A percentile compares a stretch with the other conserved stretches of the same genome.
These are phyloP conservation scores for Ophonus ardosiacus DNA, from an alignment of 2,888 invertebrate species.

Conservation along the genomic window DNA sequence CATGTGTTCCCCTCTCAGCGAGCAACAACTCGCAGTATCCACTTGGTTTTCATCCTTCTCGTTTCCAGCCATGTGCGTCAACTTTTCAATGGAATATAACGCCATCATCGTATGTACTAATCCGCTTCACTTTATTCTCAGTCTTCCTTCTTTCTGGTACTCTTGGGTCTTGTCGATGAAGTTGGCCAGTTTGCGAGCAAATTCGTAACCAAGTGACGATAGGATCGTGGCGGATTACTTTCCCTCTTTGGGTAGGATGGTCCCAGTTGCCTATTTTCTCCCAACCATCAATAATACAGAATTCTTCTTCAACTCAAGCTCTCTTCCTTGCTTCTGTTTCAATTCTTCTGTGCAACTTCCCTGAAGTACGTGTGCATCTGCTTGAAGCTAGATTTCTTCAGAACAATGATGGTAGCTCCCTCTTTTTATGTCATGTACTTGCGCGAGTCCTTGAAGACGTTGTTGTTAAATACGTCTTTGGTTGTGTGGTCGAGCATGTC, in stretches of 20 bases:
- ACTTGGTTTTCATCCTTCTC: slow-evolving; percentile 99
- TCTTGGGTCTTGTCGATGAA: slow-evolving; percentile 93
- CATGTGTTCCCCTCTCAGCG: slow-evolving; percentile 97
- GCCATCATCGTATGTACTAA: slow-evolving; percentile 98
- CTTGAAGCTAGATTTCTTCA: slow-evolving; percentile 96
- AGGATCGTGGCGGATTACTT: slow-evolving; percentile 98
- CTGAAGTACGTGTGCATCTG: slow-evolving; percentile 91
- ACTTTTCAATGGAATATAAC: slow-evolving; percentile 98
- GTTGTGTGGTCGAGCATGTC: slow-evolving; percentile 99
- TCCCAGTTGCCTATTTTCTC: too few species aligned
- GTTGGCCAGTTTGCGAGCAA: slow-evolving; percentile 93
- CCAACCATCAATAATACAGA: slow-evolving; percentile 90
- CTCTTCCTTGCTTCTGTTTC: slow-evolving; percentile 95
- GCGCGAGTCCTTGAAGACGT: slow-evolving; percentile 98
- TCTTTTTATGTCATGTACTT: slow-evolving; percentile 96
- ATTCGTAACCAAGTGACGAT: slow-evolving; percentile 99
- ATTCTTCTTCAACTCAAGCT: slow-evolving; percentile 95
- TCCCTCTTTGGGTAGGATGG: too few species aligned
- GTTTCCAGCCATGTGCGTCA: slow-evolving; percentile 99
- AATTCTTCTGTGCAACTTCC: slow-evolving; percentile 89
- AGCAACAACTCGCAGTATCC: slow-evolving; percentile 99
- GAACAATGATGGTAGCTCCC: slow-evolving; percentile 91
- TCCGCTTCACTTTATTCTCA: slow-evolving; percentile 99
- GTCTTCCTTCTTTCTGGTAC: slow-evolving; percentile 90
- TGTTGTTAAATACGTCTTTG: too few species aligned